phyloP scores from a whole-genome alignment of 2,797 vertebrate species.

The Triplophysa bombifrons region DNA sequence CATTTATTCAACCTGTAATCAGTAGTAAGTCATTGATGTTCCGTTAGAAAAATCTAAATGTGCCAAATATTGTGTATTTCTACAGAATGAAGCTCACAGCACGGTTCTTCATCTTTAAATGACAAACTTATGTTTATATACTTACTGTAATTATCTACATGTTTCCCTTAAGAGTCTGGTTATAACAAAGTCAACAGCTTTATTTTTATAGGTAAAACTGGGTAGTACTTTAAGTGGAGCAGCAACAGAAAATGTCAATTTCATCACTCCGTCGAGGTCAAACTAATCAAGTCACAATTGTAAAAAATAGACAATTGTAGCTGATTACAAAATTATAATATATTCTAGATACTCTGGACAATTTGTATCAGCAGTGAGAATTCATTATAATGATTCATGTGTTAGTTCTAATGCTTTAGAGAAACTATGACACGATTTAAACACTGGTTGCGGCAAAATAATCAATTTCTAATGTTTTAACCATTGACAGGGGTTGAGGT shows the following conservation, averaged over 20 bases:
- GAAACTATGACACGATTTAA: background rate
- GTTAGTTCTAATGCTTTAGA: background rate
- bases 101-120: background rate
- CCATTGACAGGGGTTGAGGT: constrained; percentile 31
- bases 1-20: background rate
- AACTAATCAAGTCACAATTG: background rate
- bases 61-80: too few species aligned
- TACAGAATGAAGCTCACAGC: background rate
- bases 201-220: background rate
- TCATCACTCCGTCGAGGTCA: constrained; percentile 1
- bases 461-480: background rate
- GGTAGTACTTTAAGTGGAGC: background rate
- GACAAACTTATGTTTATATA: background rate
- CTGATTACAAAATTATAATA: background rate
- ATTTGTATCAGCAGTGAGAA: background rate
- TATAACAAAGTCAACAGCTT: background rate
- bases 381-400: background rate
- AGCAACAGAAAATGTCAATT: background rate
- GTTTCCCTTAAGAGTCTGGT: background rate
- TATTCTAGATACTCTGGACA: background rate
- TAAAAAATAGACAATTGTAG: background rate
- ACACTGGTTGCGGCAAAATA: background rate
- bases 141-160: background rate
- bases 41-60: background rate
- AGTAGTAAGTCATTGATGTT: background rate